Evolutionary conservation across 2,113 vertebrate genomes (phyloP), one percentile per base, ranked within the genome.

Genomic region (Petroica traversi): DNA sequence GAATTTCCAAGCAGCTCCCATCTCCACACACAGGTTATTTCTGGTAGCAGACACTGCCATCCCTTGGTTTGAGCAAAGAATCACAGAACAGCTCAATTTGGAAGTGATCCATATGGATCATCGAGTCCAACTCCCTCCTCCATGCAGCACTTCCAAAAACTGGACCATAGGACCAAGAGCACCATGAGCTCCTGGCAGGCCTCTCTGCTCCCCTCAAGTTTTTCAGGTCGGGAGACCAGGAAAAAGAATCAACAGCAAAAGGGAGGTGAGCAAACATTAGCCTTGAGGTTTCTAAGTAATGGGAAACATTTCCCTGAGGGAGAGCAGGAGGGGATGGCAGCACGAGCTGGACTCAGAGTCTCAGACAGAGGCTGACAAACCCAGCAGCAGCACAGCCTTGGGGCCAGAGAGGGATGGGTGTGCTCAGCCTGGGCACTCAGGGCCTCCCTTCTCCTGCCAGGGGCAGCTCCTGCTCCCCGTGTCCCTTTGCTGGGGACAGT

Each of bases 21-120:
- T 8, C 17, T 4, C 59, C 2, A 1, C 40, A 10, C 45, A 22
- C 0, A 0, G 8, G 45, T 17, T 57, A 5, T 24, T 87, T 69
- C 51, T 16, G 4, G 33, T 57, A 66, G 77, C 41, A 40, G 74
- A 87, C 63, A 72, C 80, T 87, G 92, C 94, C 95, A 87, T 57
- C 80, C 68, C 36, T 69, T 26, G 90, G 87, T 33, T 28, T 34
- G 51, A 83, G 17, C 28, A 33, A 17, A 66, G 67, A 90, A 43
- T 58, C 45, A 46, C 12, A 18, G 45, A 54, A 20, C 0, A 46
- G 3, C 73, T 61, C 49, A 9, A 0, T 10, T 1, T 46, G 41
- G 33, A 84, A 73, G 15, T n/a, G 8, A 63, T 1, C 12, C 14
- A 1, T 12, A 17, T 19, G 26, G 33, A 57, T 24, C 17, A 36